Percentiles rank a stretch among this genome's conserved stretches.
Conservation (phyloP, 2,113 vertebrate genomes). For the Cyphomyrus plagiostoma region DNA sequence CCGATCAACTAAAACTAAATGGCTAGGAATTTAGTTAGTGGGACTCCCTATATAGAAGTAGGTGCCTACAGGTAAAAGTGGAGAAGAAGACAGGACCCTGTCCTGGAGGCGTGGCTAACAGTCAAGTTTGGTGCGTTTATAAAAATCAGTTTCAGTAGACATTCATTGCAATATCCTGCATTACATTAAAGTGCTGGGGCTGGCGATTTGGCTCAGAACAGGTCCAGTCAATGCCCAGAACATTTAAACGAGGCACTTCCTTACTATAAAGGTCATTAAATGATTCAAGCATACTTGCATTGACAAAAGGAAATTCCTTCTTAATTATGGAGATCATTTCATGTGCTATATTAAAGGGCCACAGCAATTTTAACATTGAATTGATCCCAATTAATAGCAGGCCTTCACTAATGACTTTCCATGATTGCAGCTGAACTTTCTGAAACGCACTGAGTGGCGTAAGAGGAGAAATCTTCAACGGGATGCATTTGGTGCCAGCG, state of each 20-base stretch:
- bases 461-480: neutral
- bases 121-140: neutral
- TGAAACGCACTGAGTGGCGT: neutral
- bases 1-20: neutral
- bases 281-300: conserved; percentile 11
- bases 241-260: conserved; percentile 3
- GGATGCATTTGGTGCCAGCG: conserved; percentile 9
- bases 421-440: conserved; percentile 22
- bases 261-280: conserved; percentile 10
- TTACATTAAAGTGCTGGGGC: neutral
- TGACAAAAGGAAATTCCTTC: conserved; percentile 22
- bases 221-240: neutral
- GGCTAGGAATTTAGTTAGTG: neutral
- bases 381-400: conserved; percentile 31
- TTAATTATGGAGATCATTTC: conserved; percentile 24
- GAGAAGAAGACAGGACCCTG: neutral
- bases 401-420: conserved; percentile 27
- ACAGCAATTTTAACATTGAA: conserved; percentile 23
- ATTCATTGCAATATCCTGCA: neutral
- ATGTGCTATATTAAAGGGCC: conserved; percentile 23
- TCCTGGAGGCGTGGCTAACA: neutral
- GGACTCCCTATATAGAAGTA: neutral
- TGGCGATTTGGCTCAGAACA: neutral
- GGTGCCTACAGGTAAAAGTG: neutral
- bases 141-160: neutral